Evolutionary conservation across 2,113 vertebrate species (phyloP).

Genomic region (Chaetops frenatus): DNA sequence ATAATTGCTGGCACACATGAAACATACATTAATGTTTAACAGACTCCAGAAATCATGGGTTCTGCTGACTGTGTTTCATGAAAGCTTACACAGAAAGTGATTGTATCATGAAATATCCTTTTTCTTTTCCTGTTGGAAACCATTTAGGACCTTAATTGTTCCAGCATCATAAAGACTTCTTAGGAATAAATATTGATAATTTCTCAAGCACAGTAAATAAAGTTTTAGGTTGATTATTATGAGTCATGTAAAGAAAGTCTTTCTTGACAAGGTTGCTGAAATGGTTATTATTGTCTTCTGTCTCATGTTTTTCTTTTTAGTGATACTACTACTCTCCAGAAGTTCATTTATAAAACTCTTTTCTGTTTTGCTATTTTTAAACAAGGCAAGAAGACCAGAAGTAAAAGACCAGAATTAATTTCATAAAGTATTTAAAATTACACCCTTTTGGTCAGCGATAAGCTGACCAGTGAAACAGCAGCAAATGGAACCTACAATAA

Average conservation of each 20-base stretch:
- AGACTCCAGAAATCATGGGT: not conserved
- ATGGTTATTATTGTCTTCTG: not conserved
- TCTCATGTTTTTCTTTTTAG: not conserved
- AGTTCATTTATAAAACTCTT: rapidly evolving
- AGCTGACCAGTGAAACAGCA: not conserved
- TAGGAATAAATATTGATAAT: not conserved
- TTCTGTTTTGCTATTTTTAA: not conserved
- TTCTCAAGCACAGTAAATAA: not conserved
- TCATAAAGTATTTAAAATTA: not conserved
- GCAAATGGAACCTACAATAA: not conserved
- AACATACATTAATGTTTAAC: conserved; percentile 11
- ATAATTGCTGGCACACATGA: not conserved
- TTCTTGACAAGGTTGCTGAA: not conserved
- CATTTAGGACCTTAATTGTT: not conserved
- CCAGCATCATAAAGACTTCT: not conserved
- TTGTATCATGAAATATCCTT: not conserved
- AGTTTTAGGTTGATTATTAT: not conserved
- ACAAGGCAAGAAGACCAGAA: not conserved
- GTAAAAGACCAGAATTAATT: not conserved
- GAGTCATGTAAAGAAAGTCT: not conserved
- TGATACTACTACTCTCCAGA: not conserved
- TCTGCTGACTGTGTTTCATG: not conserved
- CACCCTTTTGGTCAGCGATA: not conserved
- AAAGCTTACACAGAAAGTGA: not conserved
- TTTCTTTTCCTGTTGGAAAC: not conserved